Base-by-base conservation (phyloP, 2,888 invertebrate genomes). In the Coecobrya sp. region DNA sequence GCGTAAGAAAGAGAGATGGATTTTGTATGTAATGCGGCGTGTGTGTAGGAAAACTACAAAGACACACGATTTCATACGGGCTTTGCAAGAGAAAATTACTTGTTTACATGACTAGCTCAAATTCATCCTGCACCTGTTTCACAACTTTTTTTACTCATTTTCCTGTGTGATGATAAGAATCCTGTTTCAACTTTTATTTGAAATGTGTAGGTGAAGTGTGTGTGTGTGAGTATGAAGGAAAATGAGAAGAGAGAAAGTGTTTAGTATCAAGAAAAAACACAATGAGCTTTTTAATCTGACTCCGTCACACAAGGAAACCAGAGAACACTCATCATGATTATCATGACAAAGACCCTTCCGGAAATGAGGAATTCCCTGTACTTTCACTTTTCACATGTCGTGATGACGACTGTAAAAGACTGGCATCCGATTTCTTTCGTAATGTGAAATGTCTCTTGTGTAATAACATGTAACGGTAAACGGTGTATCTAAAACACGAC, bases 241-340 rank as follows among this genome's bases (percentile, higher is more conserved):
- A 49, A 76, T 76, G 76, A 76, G 76, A 49, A 45, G 76, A 49
- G 36, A 45, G 25, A 76, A 45, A 76, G 76, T 49, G 76, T 49
- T 45, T 4, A 49, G 49, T 76, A 76, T 49, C 45, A 49, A 49
- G 76, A 76, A 76, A 49, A 36, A 36, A 76, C 45, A 49, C 76
- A 76, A 76, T 76, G 49, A 76, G 45, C 0, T 73, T 76, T 45
- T 76, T 76, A 7, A 76, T 49, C 49, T 49, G 68, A 68, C 30
- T 68, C 13, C 25, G 45, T 49, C 76, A 49, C 76, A 49, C 49
- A 22, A 76, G 45, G 45, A 49, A 68, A 22, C 45, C 45, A 25
- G 62, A 62, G 55, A 81, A 59, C 81, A 55, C 55, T 81, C 59
- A 59, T 81, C 59, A 81, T 81, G 55, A 81, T 81, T 81, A 81